These are phyloP conservation scores for Conus ventricosus DNA, from an alignment of 1,140 invertebrate genomes.

Conservation along the genomic window DNA sequence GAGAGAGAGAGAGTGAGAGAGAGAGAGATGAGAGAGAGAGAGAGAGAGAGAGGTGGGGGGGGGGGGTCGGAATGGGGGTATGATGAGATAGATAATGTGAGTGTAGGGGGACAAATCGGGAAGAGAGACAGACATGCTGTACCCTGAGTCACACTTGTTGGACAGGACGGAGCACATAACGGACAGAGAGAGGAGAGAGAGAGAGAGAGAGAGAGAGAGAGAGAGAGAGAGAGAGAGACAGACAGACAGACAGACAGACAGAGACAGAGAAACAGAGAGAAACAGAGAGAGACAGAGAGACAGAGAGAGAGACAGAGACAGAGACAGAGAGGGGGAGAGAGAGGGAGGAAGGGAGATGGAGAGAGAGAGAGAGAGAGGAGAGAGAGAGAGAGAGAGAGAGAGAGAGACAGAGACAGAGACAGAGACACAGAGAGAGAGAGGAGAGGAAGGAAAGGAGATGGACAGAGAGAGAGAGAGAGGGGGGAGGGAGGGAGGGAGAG, in stretches of 20 bases:
- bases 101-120: too few species aligned
- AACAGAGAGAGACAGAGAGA: neutral
- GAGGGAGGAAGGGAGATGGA: neutral
- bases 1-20: too few species aligned
- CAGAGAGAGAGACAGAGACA: neutral
- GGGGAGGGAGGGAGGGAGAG: neutral
- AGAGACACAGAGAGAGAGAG: neutral
- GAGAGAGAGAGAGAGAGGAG: neutral
- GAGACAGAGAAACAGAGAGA: conserved; percentile 25
- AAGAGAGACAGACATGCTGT: too few species aligned
- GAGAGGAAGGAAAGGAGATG: neutral
- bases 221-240: too few species aligned
- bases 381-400: neutral
- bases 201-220: too few species aligned
- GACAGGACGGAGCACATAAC: too few species aligned
- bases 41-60: too few species aligned
- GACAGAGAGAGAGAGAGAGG: neutral
- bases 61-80: too few species aligned
- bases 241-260: conserved; percentile 4
- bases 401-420: neutral
- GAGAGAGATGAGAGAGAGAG: too few species aligned
- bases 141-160: too few species aligned
- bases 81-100: too few species aligned
- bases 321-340: neutral
- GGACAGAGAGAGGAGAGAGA: too few species aligned